Percentiles rank a stretch among this genome's conserved stretches.
phyloP scores from a whole-genome alignment of 2,888 invertebrate genomes.

The Chelonus formosanus region DNA sequence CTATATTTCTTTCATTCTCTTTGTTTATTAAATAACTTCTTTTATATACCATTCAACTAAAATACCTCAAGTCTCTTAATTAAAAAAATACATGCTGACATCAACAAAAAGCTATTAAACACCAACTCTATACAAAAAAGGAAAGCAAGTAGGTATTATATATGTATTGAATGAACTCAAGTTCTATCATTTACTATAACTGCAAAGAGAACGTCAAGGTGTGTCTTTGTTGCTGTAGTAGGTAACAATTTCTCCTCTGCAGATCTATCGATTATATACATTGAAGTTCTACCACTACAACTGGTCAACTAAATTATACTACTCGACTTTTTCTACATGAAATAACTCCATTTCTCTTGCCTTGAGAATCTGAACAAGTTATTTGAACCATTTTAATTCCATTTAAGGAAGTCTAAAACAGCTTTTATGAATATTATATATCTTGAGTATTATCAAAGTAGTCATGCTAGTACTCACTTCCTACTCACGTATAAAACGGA shows the following conservation, averaged over 20 bases:
- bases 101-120: neutral
- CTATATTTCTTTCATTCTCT: too few species aligned
- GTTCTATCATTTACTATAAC: too few species aligned
- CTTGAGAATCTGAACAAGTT: too few species aligned
- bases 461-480: neutral
- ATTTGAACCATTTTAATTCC: too few species aligned
- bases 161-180: neutral
- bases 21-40: neutral
- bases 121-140: neutral
- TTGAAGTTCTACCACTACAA: too few species aligned
- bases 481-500: neutral
- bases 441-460: conserved; percentile 10
- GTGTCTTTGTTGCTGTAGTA: conserved; percentile 21
- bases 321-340: too few species aligned
- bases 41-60: neutral
- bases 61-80: conserved; percentile 3
- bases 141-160: neutral
- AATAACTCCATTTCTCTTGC: too few species aligned
- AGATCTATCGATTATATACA: neutral
- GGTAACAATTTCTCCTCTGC: conserved; percentile 11
- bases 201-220: conserved; percentile 7
- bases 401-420: too few species aligned
- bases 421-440: neutral
- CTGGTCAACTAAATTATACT: too few species aligned
- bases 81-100: conserved; percentile 14